Base-by-base conservation (phyloP, 1,140 invertebrate genomes). In the Plectus sambesii region DNA sequence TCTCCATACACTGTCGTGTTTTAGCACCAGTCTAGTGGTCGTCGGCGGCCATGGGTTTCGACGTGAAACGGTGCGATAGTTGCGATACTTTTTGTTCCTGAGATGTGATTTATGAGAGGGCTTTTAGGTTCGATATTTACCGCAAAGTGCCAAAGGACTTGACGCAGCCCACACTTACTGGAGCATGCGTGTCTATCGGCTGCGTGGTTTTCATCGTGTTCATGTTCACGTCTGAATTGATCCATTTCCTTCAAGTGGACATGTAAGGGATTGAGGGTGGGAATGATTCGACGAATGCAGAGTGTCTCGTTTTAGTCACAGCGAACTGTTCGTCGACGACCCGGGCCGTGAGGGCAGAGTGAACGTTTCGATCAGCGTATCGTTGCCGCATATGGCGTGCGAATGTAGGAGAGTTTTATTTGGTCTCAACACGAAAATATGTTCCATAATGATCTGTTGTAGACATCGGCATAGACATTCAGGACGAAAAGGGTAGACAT, bases 401-500 rank as follows among this genome's bases (percentile, higher is more conserved):
- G 68, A 75, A 59, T 76, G 76, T 78, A 66, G 71, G 69, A 70
- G 49, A 24, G n/a, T 8, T 15, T 27, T 52, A 12, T 55, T 39
- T 42, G 12, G 2, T 20, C 22, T 3, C 2, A 15, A 17, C 19
- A 4, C 19, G 17, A 15, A 3, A 33, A n/a, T 12, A 5, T 8
- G 9, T 15, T 53, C 17, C 24, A 35, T 6, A 35, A 3, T n/a
- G 12, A 27, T 41, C 41, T 40, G 39, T 51, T 60, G 2, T 29
- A 79, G 78, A 71, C 68, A 46, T 78, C 40, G 78, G 78, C 20
- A 59, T 80, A 27, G 78, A 80, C 57, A 79, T 80, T 49, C 77
- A 80, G 63, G 79, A 80, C 71, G 77, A 80, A 47, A 72, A 77
- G 65, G 79, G 79, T 2, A 60, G 79, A 50, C 79, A 80, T 69